Conservation (phyloP, 2,888 invertebrate genomes). For the Petrolisthes cinctipes region DNA sequence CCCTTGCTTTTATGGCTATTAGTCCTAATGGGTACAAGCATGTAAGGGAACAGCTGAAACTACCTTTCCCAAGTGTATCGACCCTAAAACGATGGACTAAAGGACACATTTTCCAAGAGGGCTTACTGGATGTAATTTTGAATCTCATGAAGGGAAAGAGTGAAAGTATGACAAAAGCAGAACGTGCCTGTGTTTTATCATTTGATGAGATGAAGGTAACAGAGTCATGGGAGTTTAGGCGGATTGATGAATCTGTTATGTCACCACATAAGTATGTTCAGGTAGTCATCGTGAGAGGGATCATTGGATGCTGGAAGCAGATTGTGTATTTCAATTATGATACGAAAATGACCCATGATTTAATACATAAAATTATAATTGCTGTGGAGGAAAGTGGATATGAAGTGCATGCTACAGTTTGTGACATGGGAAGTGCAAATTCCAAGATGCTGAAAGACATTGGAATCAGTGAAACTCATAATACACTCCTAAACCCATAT, state of each 20-base stretch:
- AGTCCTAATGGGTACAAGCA: not conserved
- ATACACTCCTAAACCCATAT: not conserved
- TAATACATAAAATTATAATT: not conserved
- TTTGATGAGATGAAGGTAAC: slow-evolving; percentile 11
- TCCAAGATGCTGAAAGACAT: not conserved
- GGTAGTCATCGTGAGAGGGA: slow-evolving; percentile 11
- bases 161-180: slow-evolving; percentile 5
- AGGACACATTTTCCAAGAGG: not conserved
- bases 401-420: not conserved
- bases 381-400: not conserved
- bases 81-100: not conserved
- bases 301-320: slow-evolving; percentile 10
- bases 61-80: not conserved
- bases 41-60: not conserved
- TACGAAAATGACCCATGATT: not conserved
- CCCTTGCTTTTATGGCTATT: not conserved
- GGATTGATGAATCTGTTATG: not conserved
- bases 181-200: not conserved
- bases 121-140: not conserved
- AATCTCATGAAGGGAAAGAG: not conserved
- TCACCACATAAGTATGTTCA: slow-evolving; percentile 10
- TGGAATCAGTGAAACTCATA: not conserved
- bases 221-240: not conserved
- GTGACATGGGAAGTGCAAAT: not conserved
- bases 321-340: not conserved